Percentiles rank a stretch among this genome's conserved stretches.
Conservation (phyloP, 2,888 invertebrate genomes). For the Mallateleia sp. region DNA sequence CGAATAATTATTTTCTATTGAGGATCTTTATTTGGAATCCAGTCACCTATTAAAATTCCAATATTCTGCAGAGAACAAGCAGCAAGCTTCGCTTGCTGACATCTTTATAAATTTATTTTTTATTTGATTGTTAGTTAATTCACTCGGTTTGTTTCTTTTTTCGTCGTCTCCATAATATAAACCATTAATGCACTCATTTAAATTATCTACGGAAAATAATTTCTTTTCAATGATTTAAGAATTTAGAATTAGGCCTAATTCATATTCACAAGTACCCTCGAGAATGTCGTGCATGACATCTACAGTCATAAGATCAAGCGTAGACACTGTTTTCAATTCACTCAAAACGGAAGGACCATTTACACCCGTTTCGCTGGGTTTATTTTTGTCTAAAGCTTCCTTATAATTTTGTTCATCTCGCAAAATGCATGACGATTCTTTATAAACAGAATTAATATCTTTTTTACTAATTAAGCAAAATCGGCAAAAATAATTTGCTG, state of each 20-base stretch:
- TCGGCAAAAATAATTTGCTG: slow-evolving; percentile 65
- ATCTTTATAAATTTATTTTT: slow-evolving; percentile 53
- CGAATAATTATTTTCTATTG: slow-evolving; percentile 72
- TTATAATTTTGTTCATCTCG: slow-evolving; percentile 50
- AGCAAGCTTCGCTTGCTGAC: slow-evolving; percentile 73
- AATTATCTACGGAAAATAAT: slow-evolving; percentile 53
- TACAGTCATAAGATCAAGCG: slow-evolving; percentile 31
- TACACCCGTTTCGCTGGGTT: slow-evolving; percentile 52
- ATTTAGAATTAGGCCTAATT: slow-evolving; percentile 74
- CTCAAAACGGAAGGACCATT: slow-evolving; percentile 39
- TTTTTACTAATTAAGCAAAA: slow-evolving; percentile 53
- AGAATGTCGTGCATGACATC: too few relatives aligned
- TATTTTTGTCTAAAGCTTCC: slow-evolving; percentile 14
- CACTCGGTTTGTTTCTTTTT: slow-evolving; percentile 61
- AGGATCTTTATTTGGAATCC: slow-evolving; percentile 52
- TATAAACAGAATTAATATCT: slow-evolving; percentile 32
- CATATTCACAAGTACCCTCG: slow-evolving; percentile 75
- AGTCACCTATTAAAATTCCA: slow-evolving; percentile 67
- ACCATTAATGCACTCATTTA: slow-evolving; percentile 53
- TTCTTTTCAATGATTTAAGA: slow-evolving; percentile 65
- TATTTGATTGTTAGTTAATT: slow-evolving; percentile 1
- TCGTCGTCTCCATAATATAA: slow-evolving; percentile 55
- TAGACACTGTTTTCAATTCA: slow-evolving; percentile 16
- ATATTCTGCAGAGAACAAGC: slow-evolving; percentile 63
- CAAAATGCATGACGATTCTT: slow-evolving; percentile 40